Evolutionary conservation across 1,140 invertebrate species (phyloP), one percentile per base, ranked within the genome.

Genomic region (Calephelis nemesis): DNA sequence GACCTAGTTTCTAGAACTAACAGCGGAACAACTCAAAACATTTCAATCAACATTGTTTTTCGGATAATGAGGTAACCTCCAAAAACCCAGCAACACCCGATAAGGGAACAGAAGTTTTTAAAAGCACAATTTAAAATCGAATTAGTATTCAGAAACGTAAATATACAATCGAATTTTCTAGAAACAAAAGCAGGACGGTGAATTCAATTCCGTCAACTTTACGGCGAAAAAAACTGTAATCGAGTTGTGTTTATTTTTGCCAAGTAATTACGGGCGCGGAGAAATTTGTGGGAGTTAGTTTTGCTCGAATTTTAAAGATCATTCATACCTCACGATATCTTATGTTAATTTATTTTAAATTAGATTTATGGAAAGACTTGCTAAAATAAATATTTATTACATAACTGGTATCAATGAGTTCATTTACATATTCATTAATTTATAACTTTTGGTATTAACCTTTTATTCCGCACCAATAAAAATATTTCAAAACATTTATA

Each of bases 181-280:
- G 30, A 40, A 64, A 64, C 42, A 69, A 64, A 58, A 63, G 62
- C 62, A 62, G 19, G 48, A 64, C 68, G 63, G 42, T n/a, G 62
- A 69, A 69, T 65, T 69, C 50, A 60, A 69, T 69, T 69, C 54
- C 68, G 63, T 69, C 68, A 69, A 69, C 68, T 65, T 64, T 64
- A 60, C 48, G 45, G 47, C 30, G 45, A 69, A 67, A 67, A 65
- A 58, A 13, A 47, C 58, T 65, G 52, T 62, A 67, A 67, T 67
- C 54, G 65, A 67, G 65, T 67, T 67, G 54, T 60, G 39, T 64
- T 69, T 65, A 62, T 70, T 70, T 70, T 70, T 64, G 42, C 50
- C 15, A 50, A 70, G 63, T 70, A 70, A 70, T 70, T 65, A 70
- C 58, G 63, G 47, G 45, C 30, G 47, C 45, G 12, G 62, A 47